A percentile compares a stretch with the other conserved stretches of the same genome.
Evolutionary conservation across 2,797 vertebrate genomes (phyloP).

Genomic region (Acanthornis magna): DNA sequence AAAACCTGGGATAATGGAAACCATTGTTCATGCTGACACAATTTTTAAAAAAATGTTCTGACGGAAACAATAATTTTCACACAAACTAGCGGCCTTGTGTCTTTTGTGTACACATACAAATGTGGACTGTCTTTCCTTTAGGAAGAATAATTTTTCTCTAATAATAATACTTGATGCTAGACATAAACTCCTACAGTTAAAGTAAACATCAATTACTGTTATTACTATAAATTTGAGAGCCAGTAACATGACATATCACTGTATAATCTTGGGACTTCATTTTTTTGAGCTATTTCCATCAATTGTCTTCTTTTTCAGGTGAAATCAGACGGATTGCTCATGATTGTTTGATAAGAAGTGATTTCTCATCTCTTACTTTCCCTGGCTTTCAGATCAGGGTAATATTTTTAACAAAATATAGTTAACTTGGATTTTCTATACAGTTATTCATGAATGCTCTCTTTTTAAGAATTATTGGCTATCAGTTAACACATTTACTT

Average conservation of each 20-base stretch:
- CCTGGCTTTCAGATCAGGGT: background rate
- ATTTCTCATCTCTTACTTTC: background rate
- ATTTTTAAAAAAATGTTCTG: background rate
- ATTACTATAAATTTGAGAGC: background rate
- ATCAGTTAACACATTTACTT: background rate
- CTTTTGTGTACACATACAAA: background rate
- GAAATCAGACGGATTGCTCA: background rate
- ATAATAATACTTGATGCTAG: background rate
- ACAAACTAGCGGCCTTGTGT: background rate
- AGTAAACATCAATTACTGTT: background rate
- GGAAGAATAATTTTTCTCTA: background rate
- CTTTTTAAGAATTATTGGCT: background rate
- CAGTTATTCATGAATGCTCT: background rate
- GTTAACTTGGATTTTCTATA: background rate
- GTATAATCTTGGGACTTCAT: background rate
- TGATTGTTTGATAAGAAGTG: background rate
- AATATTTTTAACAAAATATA: background rate
- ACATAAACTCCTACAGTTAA: background rate
- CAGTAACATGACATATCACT: background rate
- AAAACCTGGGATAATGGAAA: background rate
- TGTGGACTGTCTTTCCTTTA: background rate
- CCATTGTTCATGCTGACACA: background rate
- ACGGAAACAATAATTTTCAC: background rate
- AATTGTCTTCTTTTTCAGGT: background rate
- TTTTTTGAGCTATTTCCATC: background rate